Evolutionary conservation across 2,113 vertebrate species (phyloP).

Genomic region (Cnemophilus loriae): DNA sequence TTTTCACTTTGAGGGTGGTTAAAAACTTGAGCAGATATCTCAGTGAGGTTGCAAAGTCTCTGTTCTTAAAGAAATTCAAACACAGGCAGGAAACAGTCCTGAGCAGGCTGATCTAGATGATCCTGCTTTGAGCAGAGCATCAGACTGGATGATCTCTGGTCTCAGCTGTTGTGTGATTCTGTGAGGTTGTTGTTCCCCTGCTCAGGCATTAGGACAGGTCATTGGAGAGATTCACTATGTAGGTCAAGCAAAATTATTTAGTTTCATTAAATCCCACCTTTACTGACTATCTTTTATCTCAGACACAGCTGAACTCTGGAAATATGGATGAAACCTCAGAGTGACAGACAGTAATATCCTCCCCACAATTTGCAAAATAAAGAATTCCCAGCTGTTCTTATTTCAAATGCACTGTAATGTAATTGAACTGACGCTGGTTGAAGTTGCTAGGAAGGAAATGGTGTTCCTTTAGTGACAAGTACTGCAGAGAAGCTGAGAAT

Average conservation of each 20-base stretch:
- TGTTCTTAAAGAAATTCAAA: neutral
- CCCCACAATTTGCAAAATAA: neutral
- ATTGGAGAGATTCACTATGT: neutral
- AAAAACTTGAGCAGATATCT: neutral
- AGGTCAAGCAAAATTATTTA: neutral
- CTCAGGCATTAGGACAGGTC: neutral
- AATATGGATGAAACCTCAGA: neutral
- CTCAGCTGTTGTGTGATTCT: neutral
- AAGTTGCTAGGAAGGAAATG: neutral
- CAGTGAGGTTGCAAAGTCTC: neutral
- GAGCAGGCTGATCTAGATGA: neutral
- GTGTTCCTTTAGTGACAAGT: neutral
- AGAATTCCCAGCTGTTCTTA: neutral
- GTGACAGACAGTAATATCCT: neutral
- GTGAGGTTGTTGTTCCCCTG: neutral
- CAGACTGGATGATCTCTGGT: neutral
- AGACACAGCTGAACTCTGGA: neutral
- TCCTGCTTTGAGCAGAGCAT: neutral
- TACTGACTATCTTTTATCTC: neutral
- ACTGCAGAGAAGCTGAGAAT: neutral
- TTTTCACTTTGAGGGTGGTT: neutral
- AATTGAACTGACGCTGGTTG: neutral
- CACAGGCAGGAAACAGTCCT: neutral
- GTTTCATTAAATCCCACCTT: neutral
- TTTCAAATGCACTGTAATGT: neutral